phyloP scores from a whole-genome alignment of 1,140 invertebrate species.

The Pissodes strobi region DNA sequence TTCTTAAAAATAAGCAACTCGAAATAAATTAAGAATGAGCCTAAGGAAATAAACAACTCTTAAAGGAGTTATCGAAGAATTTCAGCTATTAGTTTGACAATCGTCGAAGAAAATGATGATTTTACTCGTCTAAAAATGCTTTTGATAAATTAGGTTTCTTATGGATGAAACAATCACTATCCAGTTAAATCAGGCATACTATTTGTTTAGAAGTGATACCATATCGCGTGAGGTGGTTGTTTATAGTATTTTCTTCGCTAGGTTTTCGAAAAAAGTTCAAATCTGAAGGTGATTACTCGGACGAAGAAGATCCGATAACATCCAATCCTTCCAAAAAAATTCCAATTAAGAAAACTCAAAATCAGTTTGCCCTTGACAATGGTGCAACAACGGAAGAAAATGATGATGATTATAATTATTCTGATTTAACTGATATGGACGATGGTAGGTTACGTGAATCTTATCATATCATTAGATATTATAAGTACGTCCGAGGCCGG shows the following conservation, averaged over 20 bases:
- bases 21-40: no score
- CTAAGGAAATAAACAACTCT: no score
- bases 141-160: no score
- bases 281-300: slow-evolving; percentile 34
- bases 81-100: no score
- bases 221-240: background rate
- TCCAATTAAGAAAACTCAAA: slow-evolving; percentile 29
- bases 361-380: slow-evolving; percentile 18
- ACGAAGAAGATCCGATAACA: slow-evolving; percentile 32
- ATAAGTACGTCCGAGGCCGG: no score
- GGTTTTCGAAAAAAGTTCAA: slow-evolving; percentile 28
- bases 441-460: slow-evolving; percentile 20
- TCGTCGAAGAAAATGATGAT: no score
- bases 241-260: background rate
- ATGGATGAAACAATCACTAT: no score
- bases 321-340: background rate
- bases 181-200: no score
- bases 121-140: no score
- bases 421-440: slow-evolving; percentile 20
- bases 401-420: slow-evolving; percentile 36
- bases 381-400: slow-evolving; percentile 26
- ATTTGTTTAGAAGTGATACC: background rate
- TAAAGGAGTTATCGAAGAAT: no score
- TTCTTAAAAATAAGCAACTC: no score
- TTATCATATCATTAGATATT: no score